Evolutionary conservation across 2,113 vertebrate genomes (phyloP).

Genomic region (Callocephalon fimbriatum): DNA sequence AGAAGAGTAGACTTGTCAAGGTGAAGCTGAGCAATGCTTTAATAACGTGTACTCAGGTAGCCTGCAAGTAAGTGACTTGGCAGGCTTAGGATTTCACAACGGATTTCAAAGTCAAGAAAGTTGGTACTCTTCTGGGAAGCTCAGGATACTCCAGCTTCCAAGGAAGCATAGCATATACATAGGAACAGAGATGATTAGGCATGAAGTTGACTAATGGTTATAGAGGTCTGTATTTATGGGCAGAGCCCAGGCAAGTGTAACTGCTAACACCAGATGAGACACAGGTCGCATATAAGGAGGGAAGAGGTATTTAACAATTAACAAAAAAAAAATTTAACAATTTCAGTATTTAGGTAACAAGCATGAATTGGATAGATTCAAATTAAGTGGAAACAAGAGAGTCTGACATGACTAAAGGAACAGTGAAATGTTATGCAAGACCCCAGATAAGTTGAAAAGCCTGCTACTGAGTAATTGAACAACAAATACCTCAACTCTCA

Average conservation of each 20-base stretch:
- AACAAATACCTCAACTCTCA: slow-evolving; percentile 6
- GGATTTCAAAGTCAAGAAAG: neutral
- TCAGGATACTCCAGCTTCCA: neutral
- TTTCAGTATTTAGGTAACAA: neutral
- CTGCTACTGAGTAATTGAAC: neutral
- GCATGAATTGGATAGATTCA: neutral
- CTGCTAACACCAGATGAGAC: neutral
- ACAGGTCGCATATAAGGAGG: neutral
- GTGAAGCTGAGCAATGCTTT: neutral
- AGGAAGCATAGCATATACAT: neutral
- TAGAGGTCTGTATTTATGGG: neutral
- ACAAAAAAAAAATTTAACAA: neutral
- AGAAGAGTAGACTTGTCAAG: neutral
- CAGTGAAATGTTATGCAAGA: neutral
- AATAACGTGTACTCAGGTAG: neutral
- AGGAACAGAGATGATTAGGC: neutral
- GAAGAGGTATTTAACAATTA: neutral
- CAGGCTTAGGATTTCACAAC: neutral
- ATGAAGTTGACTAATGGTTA: neutral
- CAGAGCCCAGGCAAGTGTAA: neutral
- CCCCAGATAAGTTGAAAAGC: neutral
- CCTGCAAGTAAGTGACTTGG: neutral
- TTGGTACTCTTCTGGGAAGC: neutral
- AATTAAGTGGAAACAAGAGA: neutral
- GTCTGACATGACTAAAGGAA: neutral